phyloP scores from a whole-genome alignment of 2,888 invertebrate species.

The Lasioglossum figueresi region DNA sequence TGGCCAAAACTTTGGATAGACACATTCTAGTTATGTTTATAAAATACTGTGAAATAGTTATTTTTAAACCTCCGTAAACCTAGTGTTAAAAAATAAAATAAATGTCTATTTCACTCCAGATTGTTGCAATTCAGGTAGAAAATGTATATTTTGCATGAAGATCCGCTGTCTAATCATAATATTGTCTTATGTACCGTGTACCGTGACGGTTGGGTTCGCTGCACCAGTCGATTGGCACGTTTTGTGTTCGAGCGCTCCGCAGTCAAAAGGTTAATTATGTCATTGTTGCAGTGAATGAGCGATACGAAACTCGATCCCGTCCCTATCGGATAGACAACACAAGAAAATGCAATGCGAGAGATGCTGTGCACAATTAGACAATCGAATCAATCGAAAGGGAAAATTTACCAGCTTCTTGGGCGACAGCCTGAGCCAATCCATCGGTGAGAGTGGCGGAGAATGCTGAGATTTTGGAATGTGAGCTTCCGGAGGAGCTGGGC shows the following conservation, averaged over 20 bases:
- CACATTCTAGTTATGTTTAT: too few species aligned
- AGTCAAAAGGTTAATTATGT: neutral
- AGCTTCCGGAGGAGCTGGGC: constrained; percentile 64
- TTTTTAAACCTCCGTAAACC: too few species aligned
- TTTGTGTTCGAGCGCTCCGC: neutral
- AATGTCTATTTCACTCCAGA: too few species aligned
- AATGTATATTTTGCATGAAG: too few species aligned
- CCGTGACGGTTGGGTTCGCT: neutral
- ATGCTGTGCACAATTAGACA: neutral
- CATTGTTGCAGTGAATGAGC: neutral
- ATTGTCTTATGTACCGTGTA: neutral
- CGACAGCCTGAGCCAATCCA: constrained; percentile 86
- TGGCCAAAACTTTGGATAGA: too few species aligned
- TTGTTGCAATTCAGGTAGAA: too few species aligned
- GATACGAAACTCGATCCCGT: neutral
- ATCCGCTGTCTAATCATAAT: neutral
- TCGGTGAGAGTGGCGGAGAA: constrained; percentile 84
- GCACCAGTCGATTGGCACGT: neutral
- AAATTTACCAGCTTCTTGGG: constrained; percentile 85
- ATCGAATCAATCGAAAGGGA: neutral
- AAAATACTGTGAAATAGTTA: too few species aligned
- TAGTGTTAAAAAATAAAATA: too few species aligned
- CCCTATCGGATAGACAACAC: neutral
- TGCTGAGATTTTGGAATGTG: constrained; percentile 75
- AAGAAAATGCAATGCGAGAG: neutral